Base-by-base conservation (phyloP, 1,140 invertebrate genomes). In the Pseudomyrmex sp. region DNA sequence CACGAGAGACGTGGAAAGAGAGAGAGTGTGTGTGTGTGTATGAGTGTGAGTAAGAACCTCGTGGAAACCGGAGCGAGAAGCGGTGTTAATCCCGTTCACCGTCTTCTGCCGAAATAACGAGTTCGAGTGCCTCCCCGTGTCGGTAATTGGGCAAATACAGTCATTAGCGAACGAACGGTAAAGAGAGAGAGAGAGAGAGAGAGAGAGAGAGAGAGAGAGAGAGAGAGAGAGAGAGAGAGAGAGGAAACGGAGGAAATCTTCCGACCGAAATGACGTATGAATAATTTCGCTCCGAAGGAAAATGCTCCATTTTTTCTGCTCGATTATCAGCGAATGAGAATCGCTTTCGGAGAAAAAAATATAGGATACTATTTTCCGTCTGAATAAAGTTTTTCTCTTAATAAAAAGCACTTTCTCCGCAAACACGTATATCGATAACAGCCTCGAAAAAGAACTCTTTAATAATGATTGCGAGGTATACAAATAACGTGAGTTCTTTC, bases 101-200 rank as follows among this genome's bases (percentile, higher is more conserved):
- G 66, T 35, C 59, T 63, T 65, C 18, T 65, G 26, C 9, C 54
- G 52, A 77, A 87, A 87, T 86, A 70, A 83, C 83, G 69, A 54
- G 48, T 62, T 9, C 61, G 35, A 68, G 50, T 48, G 72, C 23
- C 20, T 46, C 13, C n/a, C 48, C 63, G 35, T 35, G 5, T 18
- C 69, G 84, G 58, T 87, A 87, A 87, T 86, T 87, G 79, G 54
- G 66, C 72, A 77, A 83, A 77, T 83, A 86, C 59, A 74, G 66
- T 87, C 86, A 83, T 87, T 86, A 87, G 50, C 72, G 72, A 18
- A 46, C 56, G 48, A 1, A 8, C 15, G 10, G 9, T n/a, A 54
- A 1, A 73, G 26, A 63, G 59, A 20, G 26, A 10, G 15, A 5
- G 56, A 35, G 35, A 35, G 35, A 35, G 5, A 35, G 35, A 7